Evolutionary conservation across 2,797 vertebrate species (phyloP), one percentile per base, ranked within the genome.

Genomic region (Echeneis naucrates): DNA sequence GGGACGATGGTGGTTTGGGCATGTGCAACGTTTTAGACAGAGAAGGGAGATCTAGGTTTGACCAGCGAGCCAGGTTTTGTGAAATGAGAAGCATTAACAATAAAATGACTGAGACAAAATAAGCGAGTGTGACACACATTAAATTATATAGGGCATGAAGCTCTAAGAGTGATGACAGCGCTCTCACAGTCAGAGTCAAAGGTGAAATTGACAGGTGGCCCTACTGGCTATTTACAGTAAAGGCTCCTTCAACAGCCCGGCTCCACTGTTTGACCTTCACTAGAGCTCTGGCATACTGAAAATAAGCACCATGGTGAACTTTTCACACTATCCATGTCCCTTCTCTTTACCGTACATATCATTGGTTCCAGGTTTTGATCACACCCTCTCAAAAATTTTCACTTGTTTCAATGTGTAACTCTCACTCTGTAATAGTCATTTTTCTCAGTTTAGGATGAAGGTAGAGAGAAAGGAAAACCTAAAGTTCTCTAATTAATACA

Each of bases 261-360:
- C 73, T 69, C 64, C 80, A 84, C 69, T 87, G 81, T 91, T 83
- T 93, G 92, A 94, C 93, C 92, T 93, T 94, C 90, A 90, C 47
- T 78, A 62, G 71, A 83, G 76, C 69, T 76, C 38, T 27, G 57
- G 56, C 67, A 64, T 14, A 47, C 63, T 89, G 90, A 90, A 90
- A 92, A 88, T 80, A 8, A 37, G 83, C 82, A 83, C 84, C 72
- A 24, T 17, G 51, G n/a, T 32, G 30, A 80, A 70, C 69, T 47
- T 44, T 80, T 74, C 63, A 77, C 78, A 74, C 78, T 16, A 35
- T 51, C 45, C 44, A 30, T 9, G 24, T 44, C 57, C 21, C 27
- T 42, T 56, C 53, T 61, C 30, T 57, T 42, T 17, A 52, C 51
- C 52, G 12, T 37, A 26, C 16, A 21, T 54, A 11, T 0, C 56